phyloP scores from a whole-genome alignment of 2,797 vertebrate genomes.

The Onychomys arenicola region DNA sequence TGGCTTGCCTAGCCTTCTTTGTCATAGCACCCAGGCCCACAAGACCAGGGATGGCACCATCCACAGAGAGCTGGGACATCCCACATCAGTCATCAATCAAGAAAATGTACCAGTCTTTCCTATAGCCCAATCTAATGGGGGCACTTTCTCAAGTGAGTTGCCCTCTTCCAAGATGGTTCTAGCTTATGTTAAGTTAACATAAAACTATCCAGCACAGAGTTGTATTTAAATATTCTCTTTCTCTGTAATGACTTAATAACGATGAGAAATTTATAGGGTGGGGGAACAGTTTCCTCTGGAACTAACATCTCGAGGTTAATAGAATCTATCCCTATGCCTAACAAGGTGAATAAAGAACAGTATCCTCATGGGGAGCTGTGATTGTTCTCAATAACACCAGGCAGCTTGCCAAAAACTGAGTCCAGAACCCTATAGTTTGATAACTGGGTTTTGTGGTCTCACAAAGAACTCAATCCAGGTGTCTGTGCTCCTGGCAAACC shows the following conservation, averaged over 20 bases:
- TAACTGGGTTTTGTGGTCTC: background rate
- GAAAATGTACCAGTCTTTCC: background rate
- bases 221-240: background rate
- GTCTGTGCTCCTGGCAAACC: conserved; percentile 11
- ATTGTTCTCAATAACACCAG: background rate
- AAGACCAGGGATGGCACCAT: background rate
- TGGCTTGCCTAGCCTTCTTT: background rate
- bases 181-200: background rate
- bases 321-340: background rate
- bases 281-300: background rate
- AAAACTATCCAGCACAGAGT: background rate
- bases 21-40: background rate
- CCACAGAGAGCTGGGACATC: background rate
- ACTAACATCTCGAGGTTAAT: background rate
- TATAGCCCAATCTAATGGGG: background rate
- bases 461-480: conserved; percentile 33
- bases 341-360: background rate
- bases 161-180: background rate
- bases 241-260: background rate
- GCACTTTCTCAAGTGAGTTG: background rate
- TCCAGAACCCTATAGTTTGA: background rate
- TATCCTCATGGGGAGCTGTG: background rate
- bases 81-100: background rate
- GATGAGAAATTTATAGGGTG: background rate
- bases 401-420: conserved; percentile 19